Evolutionary conservation across 2,113 vertebrate species (phyloP).

Genomic region (Lethenteron reissneri): DNA sequence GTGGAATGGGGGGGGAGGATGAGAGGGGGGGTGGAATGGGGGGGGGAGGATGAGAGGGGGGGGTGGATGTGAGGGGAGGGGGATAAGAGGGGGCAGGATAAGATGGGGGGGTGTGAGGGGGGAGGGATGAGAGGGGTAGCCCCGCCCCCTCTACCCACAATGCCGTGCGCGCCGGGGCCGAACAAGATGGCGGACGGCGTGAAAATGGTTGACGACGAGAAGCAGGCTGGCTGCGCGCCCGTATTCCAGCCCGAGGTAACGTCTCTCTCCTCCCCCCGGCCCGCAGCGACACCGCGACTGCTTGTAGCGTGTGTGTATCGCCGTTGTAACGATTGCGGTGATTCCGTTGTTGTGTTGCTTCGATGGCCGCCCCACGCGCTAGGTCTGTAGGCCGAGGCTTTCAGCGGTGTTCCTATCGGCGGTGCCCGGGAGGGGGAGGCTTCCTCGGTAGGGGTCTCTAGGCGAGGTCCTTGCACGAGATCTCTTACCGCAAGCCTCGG

Average conservation of each 20-base stretch:
- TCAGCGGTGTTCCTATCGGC: slow-evolving; percentile 3
- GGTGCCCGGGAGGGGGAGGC: neutral
- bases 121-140: too few relatives aligned
- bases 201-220: slow-evolving; percentile 59
- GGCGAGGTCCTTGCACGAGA: neutral
- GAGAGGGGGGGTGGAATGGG: too few relatives aligned
- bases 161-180: slow-evolving; percentile 42
- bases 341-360: neutral
- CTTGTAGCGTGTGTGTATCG: neutral
- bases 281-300: neutral
- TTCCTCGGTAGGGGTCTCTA: neutral
- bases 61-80: too few relatives aligned
- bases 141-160: slow-evolving; percentile 31
- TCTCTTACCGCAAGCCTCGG: neutral
- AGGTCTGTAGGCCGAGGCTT: neutral
- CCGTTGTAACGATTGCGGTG: neutral
- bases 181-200: slow-evolving; percentile 82
- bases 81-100: too few relatives aligned
- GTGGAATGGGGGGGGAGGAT: too few relatives aligned
- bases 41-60: too few relatives aligned
- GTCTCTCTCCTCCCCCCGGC: neutral
- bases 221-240: slow-evolving; percentile 73
- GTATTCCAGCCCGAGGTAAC: slow-evolving; percentile 78
- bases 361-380: neutral
- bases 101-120: too few relatives aligned